Evolutionary conservation across 1,140 invertebrate genomes (phyloP).

Genomic region (Sinella curviseta): DNA sequence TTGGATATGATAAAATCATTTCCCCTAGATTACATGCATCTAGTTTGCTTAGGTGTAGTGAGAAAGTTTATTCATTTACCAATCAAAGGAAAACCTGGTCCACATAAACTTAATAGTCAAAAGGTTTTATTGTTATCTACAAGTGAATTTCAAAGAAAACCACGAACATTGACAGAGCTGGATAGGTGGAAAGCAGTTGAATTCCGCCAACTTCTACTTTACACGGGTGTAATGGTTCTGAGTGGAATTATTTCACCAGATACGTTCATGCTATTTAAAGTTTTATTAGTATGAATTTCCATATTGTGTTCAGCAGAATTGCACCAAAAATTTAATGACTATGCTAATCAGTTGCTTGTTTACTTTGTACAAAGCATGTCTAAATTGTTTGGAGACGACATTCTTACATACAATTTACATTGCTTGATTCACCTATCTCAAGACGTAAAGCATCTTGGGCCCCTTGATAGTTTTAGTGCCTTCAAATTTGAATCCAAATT

Average conservation of each 20-base stretch:
- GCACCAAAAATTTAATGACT: conserved; percentile 2
- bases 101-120: neutral
- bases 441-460: conserved; percentile 55
- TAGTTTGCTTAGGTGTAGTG: conserved; percentile 49
- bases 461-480: conserved; percentile 54
- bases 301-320: conserved; percentile 12
- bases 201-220: conserved; percentile 38
- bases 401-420: conserved; percentile 42
- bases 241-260: neutral
- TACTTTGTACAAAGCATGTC: conserved; percentile 8
- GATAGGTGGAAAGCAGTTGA: conserved; percentile 41
- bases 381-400: conserved; percentile 23
- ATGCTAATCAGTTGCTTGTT: conserved; percentile 22
- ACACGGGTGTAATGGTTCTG: conserved; percentile 33
- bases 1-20: conserved; percentile 48
- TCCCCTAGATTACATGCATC: conserved; percentile 49
- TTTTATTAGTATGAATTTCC: neutral
- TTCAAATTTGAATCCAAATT: conserved; percentile 57
- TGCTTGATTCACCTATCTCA: conserved; percentile 52
- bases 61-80: conserved; percentile 41
- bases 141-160: conserved; percentile 46
- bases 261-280: conserved; percentile 19
- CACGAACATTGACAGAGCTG: conserved; percentile 24
- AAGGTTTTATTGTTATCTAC: neutral
- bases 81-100: neutral